phyloP scores from a whole-genome alignment of 2,888 invertebrate genomes.

The Epirrhoe tristata region DNA sequence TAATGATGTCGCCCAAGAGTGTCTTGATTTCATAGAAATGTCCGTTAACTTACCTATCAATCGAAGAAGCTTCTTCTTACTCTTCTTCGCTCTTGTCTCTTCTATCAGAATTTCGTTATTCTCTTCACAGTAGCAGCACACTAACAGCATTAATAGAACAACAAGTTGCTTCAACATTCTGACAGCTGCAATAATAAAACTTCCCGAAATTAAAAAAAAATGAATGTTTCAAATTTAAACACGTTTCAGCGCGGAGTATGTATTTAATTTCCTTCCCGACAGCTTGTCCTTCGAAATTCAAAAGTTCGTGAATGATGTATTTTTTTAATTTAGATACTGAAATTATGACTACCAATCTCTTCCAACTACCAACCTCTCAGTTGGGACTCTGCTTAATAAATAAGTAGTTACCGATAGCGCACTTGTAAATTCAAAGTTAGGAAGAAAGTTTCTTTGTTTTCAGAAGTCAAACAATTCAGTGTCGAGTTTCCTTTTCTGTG shows the following conservation, averaged over 20 bases:
- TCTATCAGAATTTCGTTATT: constrained; percentile 58
- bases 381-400: constrained; percentile 65
- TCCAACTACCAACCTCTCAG: constrained; percentile 61
- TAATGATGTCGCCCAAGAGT: no score
- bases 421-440: constrained; percentile 64
- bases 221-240: constrained; percentile 5
- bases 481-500: constrained; percentile 69
- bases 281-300: constrained; percentile 16
- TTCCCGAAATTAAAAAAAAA: constrained; percentile 3
- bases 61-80: constrained; percentile 60
- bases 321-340: constrained; percentile 20
- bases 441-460: constrained; percentile 80
- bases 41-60: constrained; percentile 64
- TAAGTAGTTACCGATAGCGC: constrained; percentile 59
- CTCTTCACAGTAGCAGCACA: constrained; percentile 71
- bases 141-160: constrained; percentile 59
- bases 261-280: constrained; percentile 6
- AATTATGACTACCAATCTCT: constrained; percentile 42
- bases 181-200: background rate
- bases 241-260: background rate
- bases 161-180: constrained; percentile 62
- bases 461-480: constrained; percentile 68
- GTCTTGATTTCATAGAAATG: background rate
- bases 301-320: constrained; percentile 8
- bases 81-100: constrained; percentile 75